Evolutionary conservation across 1,140 invertebrate genomes (phyloP), one percentile per base, ranked within the genome.

Genomic region (Halyomorpha halys): DNA sequence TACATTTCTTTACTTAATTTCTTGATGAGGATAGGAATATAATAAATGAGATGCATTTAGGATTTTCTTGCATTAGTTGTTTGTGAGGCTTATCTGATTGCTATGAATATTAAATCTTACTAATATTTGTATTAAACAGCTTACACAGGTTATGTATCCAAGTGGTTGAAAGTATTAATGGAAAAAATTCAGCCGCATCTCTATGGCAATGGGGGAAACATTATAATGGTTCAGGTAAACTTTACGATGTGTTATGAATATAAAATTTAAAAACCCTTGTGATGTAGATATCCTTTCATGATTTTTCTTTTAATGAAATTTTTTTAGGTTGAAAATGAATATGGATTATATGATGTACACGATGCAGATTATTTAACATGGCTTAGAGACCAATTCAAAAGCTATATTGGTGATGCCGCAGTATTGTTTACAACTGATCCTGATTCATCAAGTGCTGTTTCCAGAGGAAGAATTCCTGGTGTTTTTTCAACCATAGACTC

Each of bases 311-410:
- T 6, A 11, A 11, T 6, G 4, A 13, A 13, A 3, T 6, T 39
- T 39, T 30, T 30, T 56, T 88, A 92, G 79, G 82, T 94, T n/a
- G 93, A 95, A 78, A 95, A 96, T 73, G 93, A 96, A 74, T 96
- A 95, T 71, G 93, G 92, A 16, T 91, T 87, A 69, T 92, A 86
- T 71, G 54, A 63, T 53, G 82, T 82, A n/a, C 89, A 85, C 71
- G 88, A 94, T 72, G 76, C 76, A 30, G 73, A 80, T 5, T 92
- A 93, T 70, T 82, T 79, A 67, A 72, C 70, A 19, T 80, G 79
- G 72, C 68, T 90, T 16, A 74, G 82, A 19, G 81, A 90, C 66
- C 76, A 87, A 47, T 79, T 87, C 3, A 67, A 73, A 4, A 68
- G 70, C 5, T 79, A 86, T 69, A 78, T 93, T 0, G 80, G 79